Evolutionary conservation across 1,140 invertebrate genomes (phyloP).

Genomic region (Yoshiicerus persimilis): DNA sequence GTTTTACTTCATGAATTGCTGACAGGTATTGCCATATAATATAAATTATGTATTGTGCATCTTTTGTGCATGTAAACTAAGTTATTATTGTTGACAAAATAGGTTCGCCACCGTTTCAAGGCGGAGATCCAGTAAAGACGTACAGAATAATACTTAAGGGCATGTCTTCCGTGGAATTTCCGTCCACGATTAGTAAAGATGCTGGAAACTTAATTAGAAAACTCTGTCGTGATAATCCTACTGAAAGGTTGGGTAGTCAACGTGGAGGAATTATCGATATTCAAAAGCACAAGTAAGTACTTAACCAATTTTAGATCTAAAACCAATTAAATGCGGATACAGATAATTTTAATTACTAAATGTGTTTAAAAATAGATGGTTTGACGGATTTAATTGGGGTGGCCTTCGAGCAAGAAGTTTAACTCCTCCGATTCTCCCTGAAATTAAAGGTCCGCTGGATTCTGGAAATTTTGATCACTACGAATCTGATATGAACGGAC

Average conservation of each 20-base stretch:
- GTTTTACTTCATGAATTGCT: constrained; percentile 92
- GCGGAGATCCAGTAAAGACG: constrained; percentile 97
- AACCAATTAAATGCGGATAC: background rate
- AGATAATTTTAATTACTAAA: background rate
- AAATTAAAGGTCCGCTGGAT: constrained; percentile 62
- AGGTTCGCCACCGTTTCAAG: constrained; percentile 52
- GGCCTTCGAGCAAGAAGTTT: constrained; percentile 83
- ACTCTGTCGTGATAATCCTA: constrained; percentile 94
- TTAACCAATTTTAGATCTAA: background rate
- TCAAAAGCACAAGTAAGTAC: constrained; percentile 89
- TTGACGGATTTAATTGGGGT: constrained; percentile 99
- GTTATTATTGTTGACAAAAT: constrained; percentile 67
- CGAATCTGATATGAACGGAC: constrained; percentile 76
- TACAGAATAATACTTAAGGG: constrained; percentile 99
- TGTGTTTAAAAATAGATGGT: constrained; percentile 76
- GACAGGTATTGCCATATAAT: constrained; percentile 58
- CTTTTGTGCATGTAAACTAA: constrained; percentile 60
- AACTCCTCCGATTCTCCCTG: constrained; percentile 87
- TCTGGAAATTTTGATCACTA: constrained; percentile 58
- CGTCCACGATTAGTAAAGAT: constrained; percentile 86
- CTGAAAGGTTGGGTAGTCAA: constrained; percentile 94
- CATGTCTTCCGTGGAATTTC: constrained; percentile 96
- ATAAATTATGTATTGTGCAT: background rate
- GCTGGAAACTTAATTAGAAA: constrained; percentile 94
- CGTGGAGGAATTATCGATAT: constrained; percentile 96